Base-by-base conservation (phyloP, 1,140 invertebrate genomes). In the Apocrypta bakeri region DNA sequence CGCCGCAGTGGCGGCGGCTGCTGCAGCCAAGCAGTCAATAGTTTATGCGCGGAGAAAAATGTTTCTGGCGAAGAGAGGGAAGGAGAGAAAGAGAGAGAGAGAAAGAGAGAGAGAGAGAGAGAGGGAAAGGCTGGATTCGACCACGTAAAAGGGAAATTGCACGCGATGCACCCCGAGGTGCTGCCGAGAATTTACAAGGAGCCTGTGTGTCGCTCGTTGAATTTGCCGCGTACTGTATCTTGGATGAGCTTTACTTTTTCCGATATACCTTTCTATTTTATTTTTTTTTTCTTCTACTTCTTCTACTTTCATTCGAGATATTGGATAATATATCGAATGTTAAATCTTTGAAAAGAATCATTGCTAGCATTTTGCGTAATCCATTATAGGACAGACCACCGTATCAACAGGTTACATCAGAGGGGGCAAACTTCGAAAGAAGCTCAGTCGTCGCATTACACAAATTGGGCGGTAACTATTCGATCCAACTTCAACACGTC, bases 1-100 rank as follows among this genome's bases (percentile, higher is more conserved):
- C 33, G 12, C 63, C 25, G 25, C 63, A 14, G 11, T 21, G 8
- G 1, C 24, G 9, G 27, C 12, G 12, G 17, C 29, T n/a, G 25
- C 21, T 25, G 64, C 29, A 14, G 64, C 64, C 25, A 29, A 68
- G 25, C 69, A 72, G 75, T 82, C 74, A 82, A 82, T 82, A 78
- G 31, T 82, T 72, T 63, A 82, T 77, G 66, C 74, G 66, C 75
- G 77, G 73, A 31, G 83, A 85, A 84, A 85, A 83, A 74, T 79
- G 56, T 63, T 75, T 64, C 61, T 40, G 48, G 37, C 31, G 74
- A 83, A 83, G 68, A 66, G 82, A 68, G 48, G 71, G 33, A n/a
- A 25, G n/a, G 80, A 29, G 61, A 42, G 80, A 27, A 69, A 74
- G 71, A 82, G 24, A n/a, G 82, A 68, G 48, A 76, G 33, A n/a